Evolutionary conservation across 2,888 invertebrate species (phyloP), one percentile per base, ranked within the genome.

Genomic region (Macrophya annulata): DNA sequence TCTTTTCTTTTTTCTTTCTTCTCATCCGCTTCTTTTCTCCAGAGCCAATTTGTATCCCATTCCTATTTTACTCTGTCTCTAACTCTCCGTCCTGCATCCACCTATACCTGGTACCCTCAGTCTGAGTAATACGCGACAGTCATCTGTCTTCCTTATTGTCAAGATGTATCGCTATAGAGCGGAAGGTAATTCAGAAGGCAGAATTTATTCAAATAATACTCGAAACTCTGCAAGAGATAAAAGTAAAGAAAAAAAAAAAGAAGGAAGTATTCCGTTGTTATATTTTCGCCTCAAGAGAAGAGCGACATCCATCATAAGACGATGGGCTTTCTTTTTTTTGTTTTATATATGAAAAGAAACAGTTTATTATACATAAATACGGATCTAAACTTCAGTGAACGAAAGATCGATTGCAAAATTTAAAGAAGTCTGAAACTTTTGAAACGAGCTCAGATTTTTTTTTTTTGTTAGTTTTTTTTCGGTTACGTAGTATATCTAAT

Each of bases 101-200:
- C 12, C 62, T 48, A 15, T 48, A 10, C 10, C 15, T 37, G n/a
- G n/a, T n/a, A 17, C 51, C 21, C 62, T 21, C 3, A 15, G 31
- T 77, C 77, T 51, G 48, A 65, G 43, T 83, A 71, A 71, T 83
- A 68, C 31, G 83, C 71, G 68, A 48, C 81, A 65, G 48, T 83
- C 45, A 83, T 83, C 51, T 25, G 83, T 83, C 83, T 83, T 71
- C 48, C 83, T 68, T 65, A 71, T 68, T 31, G 48, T 59, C 77
- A 55, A 31, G 62, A 81, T 62, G 15, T n/a, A 77, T 77, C 55
- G 21, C 21, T 43, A 5, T 25, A 25, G 62, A 43, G 43, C 43
- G 45, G 12, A 8, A 37, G 45, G 45, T 74, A 45, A 74, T 74
- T 25, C 74, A 8, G 40, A n/a, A 37, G 68, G 68, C 12, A 43